Base-by-base conservation (phyloP, 2,888 invertebrate species). In the Panopea generosa region DNA sequence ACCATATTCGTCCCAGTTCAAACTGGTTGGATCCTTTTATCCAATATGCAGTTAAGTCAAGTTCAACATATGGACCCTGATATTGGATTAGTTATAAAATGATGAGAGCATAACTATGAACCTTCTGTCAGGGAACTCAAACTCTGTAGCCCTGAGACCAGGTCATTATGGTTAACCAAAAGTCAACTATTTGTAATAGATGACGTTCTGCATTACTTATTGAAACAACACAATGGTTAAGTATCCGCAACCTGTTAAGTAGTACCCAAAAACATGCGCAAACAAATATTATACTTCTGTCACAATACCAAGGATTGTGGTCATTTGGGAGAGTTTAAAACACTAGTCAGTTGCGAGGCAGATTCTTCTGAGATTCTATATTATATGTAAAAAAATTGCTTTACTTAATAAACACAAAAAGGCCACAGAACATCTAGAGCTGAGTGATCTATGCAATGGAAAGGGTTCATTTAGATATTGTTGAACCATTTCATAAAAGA, bases 291-390 rank as follows among this genome's bases (percentile, higher is more conserved):
- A 16, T 7, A 11, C 40, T 40, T 40, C 9, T 11, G 16, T 40
- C 40, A 40, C 16, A n/a, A n/a, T n/a, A n/a, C n/a, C n/a, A n/a
- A n/a, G n/a, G n/a, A n/a, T n/a, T n/a, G n/a, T n/a, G n/a, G n/a
- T n/a, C n/a, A n/a, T n/a, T n/a, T n/a, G n/a, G n/a, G n/a, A n/a
- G n/a, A n/a, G n/a, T n/a, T n/a, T 2, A 20, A 40, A 57, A 57
- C 57, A 7, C 22, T 38, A 20, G 43, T 40, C 24, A 9, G 43
- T 16, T 57, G 57, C 38, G 40, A 24, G 33, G 40, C 22, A 57
- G 43, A 7, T 57, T 57, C 11, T 40, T n/a, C 22, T 57, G 40
- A 11, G 53, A 53, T 53, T 9, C 7, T 14, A 7, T 7, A 9
- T 9, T 24, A 24, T 53, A 53, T 24, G 53, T 53, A n/a, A 11